Evolutionary conservation across 2,113 vertebrate species (phyloP), one percentile per base, ranked within the genome.

Genomic region (Patagioenas fasciata): DNA sequence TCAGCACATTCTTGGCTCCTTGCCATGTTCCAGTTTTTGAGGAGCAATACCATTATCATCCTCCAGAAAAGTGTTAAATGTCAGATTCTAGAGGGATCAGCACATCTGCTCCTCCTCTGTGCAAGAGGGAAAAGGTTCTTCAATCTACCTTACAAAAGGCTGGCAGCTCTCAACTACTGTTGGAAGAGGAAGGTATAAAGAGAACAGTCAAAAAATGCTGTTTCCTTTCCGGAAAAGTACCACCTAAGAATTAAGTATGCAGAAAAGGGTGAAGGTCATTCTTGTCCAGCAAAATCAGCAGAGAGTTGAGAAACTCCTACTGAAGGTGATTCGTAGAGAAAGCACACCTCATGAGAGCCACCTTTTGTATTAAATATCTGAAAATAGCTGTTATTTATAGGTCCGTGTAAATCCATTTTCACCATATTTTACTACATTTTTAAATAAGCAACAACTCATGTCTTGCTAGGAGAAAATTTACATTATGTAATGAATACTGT

Each of bases 101-200:
- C 36, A 1, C 28, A 19, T 29, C 25, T 51, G 29, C 15, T 73
- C 34, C 38, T 74, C 18, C 48, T 74, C 18, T 0, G 0, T 31
- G 34, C 44, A 44, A 44, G 13, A 38, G n/a, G 9, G 40, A 72
- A 79, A 88, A 87, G 2, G 15, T 44, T 80, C 24, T 67, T 84
- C 51, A 64, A 5, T 57, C 31, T 34, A 10, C 25, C 19, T 47
- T 38, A 15, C 34, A 36, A 53, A 89, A 81, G 7, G 15, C 47
- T 78, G 23, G 18, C 20, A 53, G 51, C 74, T 77, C 56, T 88
- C 38, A 86, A 18, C 32, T 19, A 25, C 38, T 0, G 1, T 6
- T 48, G n/a, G 53, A 81, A 80, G 23, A 66, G 31, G 31, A 85
- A 87, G 23, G 11, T 47, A 40, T 9, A 75, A 91, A 75, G 54